Percentiles rank a stretch among this genome's conserved stretches.
Conservation (phyloP, 2,888 invertebrate species). For the Agriopis marginaria region DNA sequence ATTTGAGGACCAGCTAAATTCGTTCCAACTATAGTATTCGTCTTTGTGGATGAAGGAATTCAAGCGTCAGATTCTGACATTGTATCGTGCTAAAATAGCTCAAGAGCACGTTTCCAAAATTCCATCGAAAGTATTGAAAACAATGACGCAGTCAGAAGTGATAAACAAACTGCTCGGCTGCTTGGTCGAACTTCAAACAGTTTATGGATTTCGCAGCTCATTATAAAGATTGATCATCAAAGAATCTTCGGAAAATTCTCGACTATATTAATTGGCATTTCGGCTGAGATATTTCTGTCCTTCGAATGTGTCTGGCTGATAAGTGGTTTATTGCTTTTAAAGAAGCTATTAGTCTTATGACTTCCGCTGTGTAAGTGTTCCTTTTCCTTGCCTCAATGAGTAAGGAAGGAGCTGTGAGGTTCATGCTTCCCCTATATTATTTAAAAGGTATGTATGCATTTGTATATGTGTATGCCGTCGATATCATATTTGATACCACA, state of each 20-base stretch:
- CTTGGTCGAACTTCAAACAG: conserved; percentile 24
- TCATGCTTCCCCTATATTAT: conserved; percentile 4
- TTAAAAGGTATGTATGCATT: neutral
- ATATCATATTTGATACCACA: neutral
- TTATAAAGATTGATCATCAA: conserved; percentile 34
- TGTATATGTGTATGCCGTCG: neutral
- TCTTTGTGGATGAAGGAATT: conserved; percentile 52
- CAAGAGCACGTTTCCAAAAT: conserved; percentile 52
- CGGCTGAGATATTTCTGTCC: conserved; percentile 13
- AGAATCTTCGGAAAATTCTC: conserved; percentile 13
- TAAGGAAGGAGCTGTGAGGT: conserved; percentile 49
- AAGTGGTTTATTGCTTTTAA: conserved; percentile 27
- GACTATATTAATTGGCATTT: conserved; percentile 24
- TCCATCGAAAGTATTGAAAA: conserved; percentile 51
- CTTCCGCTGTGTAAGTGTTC: conserved; percentile 21
- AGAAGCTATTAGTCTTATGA: conserved; percentile 19
- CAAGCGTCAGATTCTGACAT: conserved; percentile 60
- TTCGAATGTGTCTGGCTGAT: conserved; percentile 19
- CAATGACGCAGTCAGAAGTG: conserved; percentile 43
- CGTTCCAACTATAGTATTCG: conserved; percentile 44
- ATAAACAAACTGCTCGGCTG: conserved; percentile 27
- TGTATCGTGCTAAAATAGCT: conserved; percentile 62
- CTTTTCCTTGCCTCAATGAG: conserved; percentile 27
- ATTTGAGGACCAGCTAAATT: conserved; percentile 40
- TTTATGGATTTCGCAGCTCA: conserved; percentile 29